A percentile compares a stretch with the other conserved stretches of the same genome.
These are phyloP conservation scores for Teleogryllus occipitalis DNA, from an alignment of 1,140 invertebrate genomes.

Conservation along the genomic window DNA sequence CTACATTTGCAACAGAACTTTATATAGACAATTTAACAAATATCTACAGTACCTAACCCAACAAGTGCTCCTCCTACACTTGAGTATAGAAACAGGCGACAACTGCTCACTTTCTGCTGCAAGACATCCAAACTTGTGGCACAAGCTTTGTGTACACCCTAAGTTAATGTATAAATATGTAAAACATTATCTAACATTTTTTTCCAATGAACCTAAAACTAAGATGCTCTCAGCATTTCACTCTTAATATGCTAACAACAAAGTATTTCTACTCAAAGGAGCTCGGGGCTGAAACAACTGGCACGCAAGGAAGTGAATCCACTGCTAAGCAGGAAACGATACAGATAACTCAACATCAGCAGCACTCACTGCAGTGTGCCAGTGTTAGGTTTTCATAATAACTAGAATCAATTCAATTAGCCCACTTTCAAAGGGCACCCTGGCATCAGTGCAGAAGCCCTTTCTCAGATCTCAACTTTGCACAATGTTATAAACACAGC, in stretches of 20 bases:
- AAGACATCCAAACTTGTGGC: conserved; percentile 1
- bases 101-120: conserved; percentile 3
- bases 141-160: not conserved
- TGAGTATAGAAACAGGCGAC: not conserved
- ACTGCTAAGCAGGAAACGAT: not conserved
- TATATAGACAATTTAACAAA: not conserved
- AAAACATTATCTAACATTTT: not conserved
- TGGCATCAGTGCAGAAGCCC: no score
- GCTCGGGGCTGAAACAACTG: not conserved
- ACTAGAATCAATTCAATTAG: no score
- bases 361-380: not conserved
- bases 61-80: not conserved
- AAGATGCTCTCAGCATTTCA: not conserved
- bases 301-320: not conserved
- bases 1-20: not conserved
- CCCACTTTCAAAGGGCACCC: no score
- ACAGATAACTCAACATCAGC: not conserved
- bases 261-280: not conserved
- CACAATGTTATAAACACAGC: no score
- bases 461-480: no score
- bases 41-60: not conserved
- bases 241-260: not conserved
- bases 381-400: not conserved
- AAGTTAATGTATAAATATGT: not conserved
- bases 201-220: not conserved